Evolutionary conservation across 1,140 invertebrate genomes (phyloP).

Genomic region (Danaus plexippus): DNA sequence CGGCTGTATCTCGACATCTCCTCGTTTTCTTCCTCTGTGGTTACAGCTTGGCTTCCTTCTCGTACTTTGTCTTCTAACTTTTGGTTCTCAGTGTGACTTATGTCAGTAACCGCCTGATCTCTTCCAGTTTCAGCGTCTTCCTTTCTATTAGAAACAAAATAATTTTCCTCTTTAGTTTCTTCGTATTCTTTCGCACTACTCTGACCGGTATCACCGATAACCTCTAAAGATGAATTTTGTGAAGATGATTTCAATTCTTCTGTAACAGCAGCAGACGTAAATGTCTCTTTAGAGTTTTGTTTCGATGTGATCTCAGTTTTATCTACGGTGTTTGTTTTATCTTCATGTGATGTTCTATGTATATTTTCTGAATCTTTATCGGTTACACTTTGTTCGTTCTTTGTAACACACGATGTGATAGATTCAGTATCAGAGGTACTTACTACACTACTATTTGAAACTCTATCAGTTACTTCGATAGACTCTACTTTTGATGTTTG

Average conservation of each 20-base stretch:
- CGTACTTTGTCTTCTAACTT: constrained; percentile 22
- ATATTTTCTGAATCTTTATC: no score
- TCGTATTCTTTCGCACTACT: background rate
- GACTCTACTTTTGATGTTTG: background rate
- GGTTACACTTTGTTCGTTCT: no score
- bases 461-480: no score
- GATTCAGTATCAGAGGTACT: no score
- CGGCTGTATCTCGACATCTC: constrained; percentile 75
- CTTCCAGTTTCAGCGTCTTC: constrained; percentile 15
- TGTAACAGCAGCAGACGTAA: constrained; percentile 1
- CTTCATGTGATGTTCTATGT: no score
- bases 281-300: background rate
- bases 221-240: no score
- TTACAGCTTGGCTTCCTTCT: constrained; percentile 50
- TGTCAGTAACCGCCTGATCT: constrained; percentile 2
- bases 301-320: background rate
- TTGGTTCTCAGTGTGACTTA: constrained; percentile 18
- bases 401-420: no score
- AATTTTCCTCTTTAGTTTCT: no score
- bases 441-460: no score
- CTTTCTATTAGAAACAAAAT: no score
- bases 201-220: no score
- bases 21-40: constrained; percentile 60
- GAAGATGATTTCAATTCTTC: constrained; percentile 1
- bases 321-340: no score